Percentiles rank a stretch among this genome's conserved stretches.
These are phyloP conservation scores for Lepilemur ruficaudatus DNA, from an alignment of 2,797 vertebrate genomes.

Conservation along the genomic window DNA sequence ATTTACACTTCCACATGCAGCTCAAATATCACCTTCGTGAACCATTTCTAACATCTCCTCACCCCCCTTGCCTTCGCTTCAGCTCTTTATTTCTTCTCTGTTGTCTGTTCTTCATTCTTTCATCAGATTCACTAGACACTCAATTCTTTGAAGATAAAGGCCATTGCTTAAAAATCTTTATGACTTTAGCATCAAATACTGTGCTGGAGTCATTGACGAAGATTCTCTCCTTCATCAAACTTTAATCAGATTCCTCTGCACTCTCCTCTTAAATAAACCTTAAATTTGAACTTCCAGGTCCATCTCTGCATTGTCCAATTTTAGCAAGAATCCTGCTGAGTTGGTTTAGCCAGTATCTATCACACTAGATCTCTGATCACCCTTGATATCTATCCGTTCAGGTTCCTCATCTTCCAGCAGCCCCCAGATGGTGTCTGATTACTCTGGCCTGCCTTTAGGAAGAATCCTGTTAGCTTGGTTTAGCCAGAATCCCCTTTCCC, in stretches of 20 bases:
- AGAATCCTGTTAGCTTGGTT: not conserved
- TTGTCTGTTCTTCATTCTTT: not conserved
- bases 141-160: not conserved
- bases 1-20: not conserved
- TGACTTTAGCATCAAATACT: not conserved
- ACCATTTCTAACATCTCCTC: not conserved
- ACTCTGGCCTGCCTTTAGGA: not conserved
- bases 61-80: not conserved
- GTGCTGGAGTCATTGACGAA: not conserved
- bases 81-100: not conserved
- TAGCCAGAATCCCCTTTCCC: not conserved
- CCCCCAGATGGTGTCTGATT: not conserved
- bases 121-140: not conserved
- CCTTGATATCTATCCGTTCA: not conserved
- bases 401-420: not conserved
- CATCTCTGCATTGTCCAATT: not conserved
- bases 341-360: not conserved
- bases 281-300: not conserved
- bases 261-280: not conserved
- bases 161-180: not conserved
- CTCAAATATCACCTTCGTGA: not conserved
- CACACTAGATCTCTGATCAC: not conserved
- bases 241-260: not conserved
- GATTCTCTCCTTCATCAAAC: not conserved
- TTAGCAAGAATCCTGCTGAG: not conserved